A percentile compares a stretch with the other conserved stretches of the same genome.
Evolutionary conservation across 2,888 invertebrate species (phyloP).

Genomic region (Aleiodes testaceus): DNA sequence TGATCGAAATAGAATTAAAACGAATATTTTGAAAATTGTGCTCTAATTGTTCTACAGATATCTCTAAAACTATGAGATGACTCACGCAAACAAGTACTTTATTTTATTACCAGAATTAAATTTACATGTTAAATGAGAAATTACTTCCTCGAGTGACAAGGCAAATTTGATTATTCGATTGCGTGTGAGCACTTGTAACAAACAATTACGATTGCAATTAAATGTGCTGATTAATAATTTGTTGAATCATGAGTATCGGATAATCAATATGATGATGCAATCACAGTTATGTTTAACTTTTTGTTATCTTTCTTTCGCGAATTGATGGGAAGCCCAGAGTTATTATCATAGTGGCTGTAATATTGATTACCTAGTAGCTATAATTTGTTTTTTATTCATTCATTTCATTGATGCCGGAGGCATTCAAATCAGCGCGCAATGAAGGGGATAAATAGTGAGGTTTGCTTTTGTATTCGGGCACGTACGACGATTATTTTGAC

Average conservation of each 20-base stretch:
- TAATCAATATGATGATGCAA: background rate
- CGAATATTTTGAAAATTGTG: no score
- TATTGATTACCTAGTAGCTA: conserved; percentile 36
- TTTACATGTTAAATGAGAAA: no score
- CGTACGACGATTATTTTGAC: conserved; percentile 12
- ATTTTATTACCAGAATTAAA: background rate
- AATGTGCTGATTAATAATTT: conserved; percentile 5
- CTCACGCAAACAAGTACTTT: conserved; percentile 2
- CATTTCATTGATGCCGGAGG: conserved; percentile 27
- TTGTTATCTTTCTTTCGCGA: background rate
- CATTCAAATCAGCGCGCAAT: background rate
- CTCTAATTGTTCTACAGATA: no score
- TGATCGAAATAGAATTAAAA: no score
- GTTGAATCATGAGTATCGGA: conserved; percentile 1
- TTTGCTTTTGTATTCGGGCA: conserved; percentile 9
- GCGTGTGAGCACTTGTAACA: background rate
- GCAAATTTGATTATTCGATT: no score
- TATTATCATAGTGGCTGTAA: conserved; percentile 17
- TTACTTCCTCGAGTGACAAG: no score
- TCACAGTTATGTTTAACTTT: conserved; percentile 13
- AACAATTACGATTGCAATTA: background rate
- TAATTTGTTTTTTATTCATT: conserved; percentile 35
- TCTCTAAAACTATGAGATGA: background rate
- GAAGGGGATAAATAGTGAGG: background rate
- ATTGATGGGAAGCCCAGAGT: background rate